Percentiles rank a stretch among this genome's conserved stretches.
phyloP scores from a whole-genome alignment of 2,113 vertebrate genomes.

The Phalacrocorax pelagicus region DNA sequence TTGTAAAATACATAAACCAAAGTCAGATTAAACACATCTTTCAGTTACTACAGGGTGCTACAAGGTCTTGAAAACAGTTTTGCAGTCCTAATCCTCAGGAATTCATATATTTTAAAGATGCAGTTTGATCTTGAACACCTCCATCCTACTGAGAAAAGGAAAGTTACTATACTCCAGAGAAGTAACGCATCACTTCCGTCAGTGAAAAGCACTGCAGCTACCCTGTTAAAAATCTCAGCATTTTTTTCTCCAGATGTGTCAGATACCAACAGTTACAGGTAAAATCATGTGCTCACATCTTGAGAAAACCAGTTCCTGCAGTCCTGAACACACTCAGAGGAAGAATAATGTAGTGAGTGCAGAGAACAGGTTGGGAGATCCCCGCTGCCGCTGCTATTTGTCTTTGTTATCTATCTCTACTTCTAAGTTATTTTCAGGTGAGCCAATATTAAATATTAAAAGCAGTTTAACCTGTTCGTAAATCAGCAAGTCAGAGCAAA shows the following conservation, averaged over 20 bases:
- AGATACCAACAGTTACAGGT: not conserved
- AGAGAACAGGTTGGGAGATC: not conserved
- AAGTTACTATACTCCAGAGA: not conserved
- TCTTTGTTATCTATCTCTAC: not conserved
- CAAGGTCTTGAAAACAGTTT: slow-evolving; percentile 1
- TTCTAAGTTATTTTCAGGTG: not conserved
- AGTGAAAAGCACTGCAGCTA: not conserved
- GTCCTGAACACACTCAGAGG: not conserved
- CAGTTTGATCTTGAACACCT: slow-evolving; percentile 13
- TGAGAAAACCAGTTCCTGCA: not conserved
- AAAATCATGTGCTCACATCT: not conserved
- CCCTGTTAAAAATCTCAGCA: not conserved
- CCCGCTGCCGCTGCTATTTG: not conserved
- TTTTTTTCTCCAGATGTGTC: not conserved
- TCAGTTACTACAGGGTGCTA: slow-evolving; percentile 4
- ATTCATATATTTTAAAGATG: slow-evolving; percentile 16
- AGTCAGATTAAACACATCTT: slow-evolving; percentile 20
- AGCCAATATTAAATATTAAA: not conserved
- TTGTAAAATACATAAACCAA: not conserved
- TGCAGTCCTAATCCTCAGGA: not conserved
- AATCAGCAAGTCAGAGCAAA: not conserved
- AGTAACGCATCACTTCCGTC: not conserved
- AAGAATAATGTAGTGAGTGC: not conserved
- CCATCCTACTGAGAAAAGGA: not conserved
- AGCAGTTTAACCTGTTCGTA: not conserved